A percentile compares a stretch with the other conserved stretches of the same genome.
These are phyloP conservation scores for Zophobas atratus DNA, from an alignment of 1,140 invertebrate genomes.

Conservation along the genomic window DNA sequence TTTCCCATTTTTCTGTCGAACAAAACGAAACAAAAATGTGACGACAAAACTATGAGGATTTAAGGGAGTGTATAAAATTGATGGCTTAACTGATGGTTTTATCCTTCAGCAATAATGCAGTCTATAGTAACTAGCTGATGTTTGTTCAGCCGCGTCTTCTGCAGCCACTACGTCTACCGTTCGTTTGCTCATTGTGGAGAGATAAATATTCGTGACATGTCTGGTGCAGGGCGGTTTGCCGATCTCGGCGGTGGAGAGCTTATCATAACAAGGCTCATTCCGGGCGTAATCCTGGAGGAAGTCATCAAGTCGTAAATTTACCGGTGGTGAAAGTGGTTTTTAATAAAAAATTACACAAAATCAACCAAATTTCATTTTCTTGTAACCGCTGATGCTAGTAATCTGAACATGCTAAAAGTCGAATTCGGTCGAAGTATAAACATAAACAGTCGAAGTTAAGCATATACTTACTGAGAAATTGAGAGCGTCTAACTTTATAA, in stretches of 20 bases:
- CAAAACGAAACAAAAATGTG: slow-evolving; percentile 22
- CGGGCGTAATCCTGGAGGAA: no score
- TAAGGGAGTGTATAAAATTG: slow-evolving; percentile 42
- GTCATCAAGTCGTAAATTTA: no score
- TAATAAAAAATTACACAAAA: no score
- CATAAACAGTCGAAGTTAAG: no score
- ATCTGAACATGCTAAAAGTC: no score
- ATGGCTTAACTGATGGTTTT: slow-evolving; percentile 47
- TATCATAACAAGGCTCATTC: neutral
- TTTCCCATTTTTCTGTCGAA: slow-evolving; percentile 8
- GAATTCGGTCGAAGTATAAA: no score
- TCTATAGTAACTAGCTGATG: slow-evolving; percentile 47
- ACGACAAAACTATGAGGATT: slow-evolving; percentile 30
- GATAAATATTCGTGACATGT: slow-evolving; percentile 37
- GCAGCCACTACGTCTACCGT: slow-evolving; percentile 45
- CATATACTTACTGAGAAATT: no score
- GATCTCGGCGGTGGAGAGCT: neutral
- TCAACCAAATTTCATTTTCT: no score
- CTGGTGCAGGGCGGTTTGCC: slow-evolving; percentile 6
- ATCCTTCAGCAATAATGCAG: slow-evolving; percentile 47
- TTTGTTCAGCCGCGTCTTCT: slow-evolving; percentile 51
- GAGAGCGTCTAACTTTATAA: no score
- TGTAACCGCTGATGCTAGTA: no score
- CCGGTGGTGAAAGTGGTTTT: no score
- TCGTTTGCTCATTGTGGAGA: slow-evolving; percentile 41